Percentiles rank a stretch among this genome's conserved stretches.
Evolutionary conservation across 2,113 vertebrate genomes (phyloP).

Genomic region (Zonotrichia leucophrys): DNA sequence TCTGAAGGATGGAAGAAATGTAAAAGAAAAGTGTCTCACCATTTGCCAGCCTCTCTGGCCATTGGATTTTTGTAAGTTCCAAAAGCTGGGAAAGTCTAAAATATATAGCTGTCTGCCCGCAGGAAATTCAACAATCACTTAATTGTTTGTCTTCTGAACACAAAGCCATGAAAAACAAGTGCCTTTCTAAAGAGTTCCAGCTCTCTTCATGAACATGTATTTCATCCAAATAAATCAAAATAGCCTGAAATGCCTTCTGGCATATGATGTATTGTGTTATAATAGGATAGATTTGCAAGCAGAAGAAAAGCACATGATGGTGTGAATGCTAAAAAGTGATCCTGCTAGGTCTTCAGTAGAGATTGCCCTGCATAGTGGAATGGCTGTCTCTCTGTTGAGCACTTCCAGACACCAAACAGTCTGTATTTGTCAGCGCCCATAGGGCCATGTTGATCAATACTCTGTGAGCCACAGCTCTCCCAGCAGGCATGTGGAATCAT

Average conservation of each 20-base stretch:
- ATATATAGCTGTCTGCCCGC: not conserved
- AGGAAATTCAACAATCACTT: not conserved
- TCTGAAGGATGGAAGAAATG: not conserved
- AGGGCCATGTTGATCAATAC: not conserved
- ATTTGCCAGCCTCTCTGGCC: not conserved
- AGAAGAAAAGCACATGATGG: not conserved
- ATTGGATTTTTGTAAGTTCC: not conserved
- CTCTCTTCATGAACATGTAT: not conserved
- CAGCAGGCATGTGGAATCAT: not conserved
- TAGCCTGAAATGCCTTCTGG: not conserved
- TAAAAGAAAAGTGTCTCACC: not conserved
- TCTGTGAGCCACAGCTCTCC: not conserved
- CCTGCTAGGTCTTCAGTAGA: not conserved
- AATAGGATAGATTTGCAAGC: not conserved
- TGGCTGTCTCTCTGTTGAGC: not conserved
- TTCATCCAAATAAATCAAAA: not conserved
- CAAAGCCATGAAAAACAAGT: not conserved
- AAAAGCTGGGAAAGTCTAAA: not conserved
- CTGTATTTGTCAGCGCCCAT: not conserved
- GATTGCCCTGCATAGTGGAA: not conserved
- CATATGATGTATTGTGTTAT: not conserved
- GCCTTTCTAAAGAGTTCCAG: not conserved
- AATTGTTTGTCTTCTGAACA: not conserved
- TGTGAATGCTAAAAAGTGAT: not conserved
- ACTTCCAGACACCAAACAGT: not conserved